Percentiles rank a stretch among this genome's conserved stretches.
Evolutionary conservation across 2,113 vertebrate genomes (phyloP).

Genomic region (Brachyhypopomus gauderio): DNA sequence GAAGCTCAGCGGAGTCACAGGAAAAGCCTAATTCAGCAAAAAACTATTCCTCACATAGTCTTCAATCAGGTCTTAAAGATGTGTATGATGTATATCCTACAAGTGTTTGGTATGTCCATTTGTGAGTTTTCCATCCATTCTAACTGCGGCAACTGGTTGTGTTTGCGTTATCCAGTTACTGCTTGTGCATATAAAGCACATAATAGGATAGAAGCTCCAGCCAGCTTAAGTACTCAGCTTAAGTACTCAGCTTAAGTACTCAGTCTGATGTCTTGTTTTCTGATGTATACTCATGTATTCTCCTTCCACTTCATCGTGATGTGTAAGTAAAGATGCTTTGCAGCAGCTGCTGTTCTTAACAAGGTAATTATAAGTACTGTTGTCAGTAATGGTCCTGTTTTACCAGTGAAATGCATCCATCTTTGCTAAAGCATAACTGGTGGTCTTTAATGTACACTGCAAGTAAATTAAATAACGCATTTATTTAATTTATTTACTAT

Average conservation of each 20-base stretch:
- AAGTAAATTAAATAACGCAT: background rate
- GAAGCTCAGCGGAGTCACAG: background rate
- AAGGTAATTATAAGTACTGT: slow-evolving; percentile 19
- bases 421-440: background rate
- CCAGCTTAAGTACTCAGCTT: background rate
- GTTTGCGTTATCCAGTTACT: background rate
- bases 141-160: background rate
- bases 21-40: background rate
- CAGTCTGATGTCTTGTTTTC: background rate
- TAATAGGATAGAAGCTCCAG: background rate
- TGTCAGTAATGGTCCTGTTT: slow-evolving; percentile 22
- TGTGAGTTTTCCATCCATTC: background rate
- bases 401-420: slow-evolving; percentile 16
- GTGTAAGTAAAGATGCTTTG: slow-evolving; percentile 6
- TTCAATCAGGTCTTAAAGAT: too few species aligned
- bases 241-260: background rate
- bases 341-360: background rate
- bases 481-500: too few species aligned
- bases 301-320: background rate
- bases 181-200: slow-evolving; percentile 27
- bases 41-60: background rate
- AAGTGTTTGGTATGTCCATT: background rate
- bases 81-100: too few species aligned
- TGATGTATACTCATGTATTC: slow-evolving; percentile 6
- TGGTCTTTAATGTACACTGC: background rate